Evolutionary conservation across 2,888 invertebrate genomes (phyloP).

Genomic region (Gymnosoma rotundatum): DNA sequence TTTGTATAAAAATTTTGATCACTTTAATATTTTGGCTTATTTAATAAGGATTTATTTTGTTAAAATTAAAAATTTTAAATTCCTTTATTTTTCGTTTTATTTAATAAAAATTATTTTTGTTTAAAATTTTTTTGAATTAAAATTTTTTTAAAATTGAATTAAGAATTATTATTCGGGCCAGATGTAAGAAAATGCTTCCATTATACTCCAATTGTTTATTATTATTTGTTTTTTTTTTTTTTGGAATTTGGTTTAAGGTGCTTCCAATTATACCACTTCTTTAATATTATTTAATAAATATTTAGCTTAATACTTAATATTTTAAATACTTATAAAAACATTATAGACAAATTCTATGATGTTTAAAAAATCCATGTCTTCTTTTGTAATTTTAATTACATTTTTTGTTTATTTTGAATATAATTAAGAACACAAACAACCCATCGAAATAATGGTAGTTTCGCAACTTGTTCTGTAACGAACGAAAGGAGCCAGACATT

Average conservation of each 20-base stretch:
- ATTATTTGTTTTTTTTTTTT: conserved; percentile 10
- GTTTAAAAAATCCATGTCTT: conserved; percentile 74
- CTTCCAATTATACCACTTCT: conserved; percentile 41
- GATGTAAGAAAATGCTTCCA: conserved; percentile 4
- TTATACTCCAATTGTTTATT: conserved; percentile 1
- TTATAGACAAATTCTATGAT: conserved; percentile 19
- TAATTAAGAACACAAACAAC: not conserved
- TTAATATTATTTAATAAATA: conserved; percentile 31
- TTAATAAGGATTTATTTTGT: not conserved
- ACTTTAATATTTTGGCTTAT: not conserved
- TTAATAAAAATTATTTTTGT: no score
- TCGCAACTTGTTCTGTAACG: no score
- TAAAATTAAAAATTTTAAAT: not conserved
- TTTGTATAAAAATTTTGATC: not conserved
- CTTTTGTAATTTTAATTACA: conserved; percentile 77
- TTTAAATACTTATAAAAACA: conserved; percentile 51
- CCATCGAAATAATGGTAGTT: no score
- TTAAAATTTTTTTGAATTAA: no score
- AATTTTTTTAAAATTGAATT: not conserved
- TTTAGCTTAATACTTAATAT: conserved; percentile 57
- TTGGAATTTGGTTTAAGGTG: conserved; percentile 62
- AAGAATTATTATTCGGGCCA: not conserved
- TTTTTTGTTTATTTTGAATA: conserved; percentile 56
- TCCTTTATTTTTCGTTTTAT: not conserved
- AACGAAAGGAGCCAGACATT: no score